These are phyloP conservation scores for Oligia latruncula DNA, from an alignment of 2,888 invertebrate species.

Conservation along the genomic window DNA sequence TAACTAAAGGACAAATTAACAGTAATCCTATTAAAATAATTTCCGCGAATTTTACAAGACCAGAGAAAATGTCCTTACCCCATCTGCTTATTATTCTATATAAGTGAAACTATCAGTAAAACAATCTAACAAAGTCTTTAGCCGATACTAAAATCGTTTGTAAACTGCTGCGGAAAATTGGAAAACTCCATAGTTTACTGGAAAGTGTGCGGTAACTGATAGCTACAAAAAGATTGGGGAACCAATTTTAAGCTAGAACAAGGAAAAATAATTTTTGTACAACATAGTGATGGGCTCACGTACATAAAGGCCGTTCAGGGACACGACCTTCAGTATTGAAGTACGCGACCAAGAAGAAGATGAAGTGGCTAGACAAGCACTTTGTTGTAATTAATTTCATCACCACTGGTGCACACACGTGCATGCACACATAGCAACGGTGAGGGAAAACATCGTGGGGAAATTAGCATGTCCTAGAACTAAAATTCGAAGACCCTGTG, in stretches of 20 bases:
- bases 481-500: too few species aligned
- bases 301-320: too few species aligned
- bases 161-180: constrained; percentile 49
- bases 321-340: too few species aligned
- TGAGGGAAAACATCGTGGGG: neutral
- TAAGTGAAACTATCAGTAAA: constrained; percentile 47
- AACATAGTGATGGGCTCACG: neutral
- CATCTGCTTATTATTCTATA: constrained; percentile 42
- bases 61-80: constrained; percentile 4
- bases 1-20: neutral
- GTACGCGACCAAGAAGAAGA: too few species aligned
- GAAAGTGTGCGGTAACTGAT: constrained; percentile 39
- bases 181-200: constrained; percentile 46
- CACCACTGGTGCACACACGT: too few species aligned
- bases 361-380: too few species aligned
- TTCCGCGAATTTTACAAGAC: neutral
- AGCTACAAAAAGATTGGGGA: neutral
- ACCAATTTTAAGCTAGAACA: neutral
- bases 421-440: too few species aligned
- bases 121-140: constrained; percentile 57
- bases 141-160: constrained; percentile 55
- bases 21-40: neutral
- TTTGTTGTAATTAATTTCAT: too few species aligned
- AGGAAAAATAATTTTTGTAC: neutral
- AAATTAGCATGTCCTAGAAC: neutral